Base-by-base conservation (phyloP, 2,113 vertebrate genomes). In the Rynchops niger region DNA sequence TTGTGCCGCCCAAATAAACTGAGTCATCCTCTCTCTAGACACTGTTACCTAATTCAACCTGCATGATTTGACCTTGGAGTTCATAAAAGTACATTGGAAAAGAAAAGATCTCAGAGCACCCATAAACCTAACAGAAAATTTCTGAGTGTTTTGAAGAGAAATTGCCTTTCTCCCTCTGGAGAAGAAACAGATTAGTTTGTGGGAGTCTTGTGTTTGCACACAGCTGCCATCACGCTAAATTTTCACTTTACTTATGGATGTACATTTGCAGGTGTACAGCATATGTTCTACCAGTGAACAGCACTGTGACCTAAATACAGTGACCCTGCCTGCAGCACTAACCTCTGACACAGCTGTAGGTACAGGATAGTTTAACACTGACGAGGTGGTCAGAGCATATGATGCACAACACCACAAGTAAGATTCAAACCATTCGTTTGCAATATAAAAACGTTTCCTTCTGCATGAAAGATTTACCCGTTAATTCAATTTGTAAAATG, bases 21-120 rank as follows among this genome's bases (percentile, higher is more conserved):
- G 95, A 97, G 86, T 96, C 94, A 94, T 96, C 52, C 36, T 87
- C 89, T 91, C 95, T 91, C 77, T 93, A 97, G 91, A 93, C 73
- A 69, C 84, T 72, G 42, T 90, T 89, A 93, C 73, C 73, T 69
- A 94, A 94, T 90, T 96, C 87, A 95, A 62, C 73, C 82, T 94
- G 78, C 69, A 42, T 67, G 52, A 91, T 76, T 93, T 94, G 91
- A 96, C 95, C 95, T 96, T 96, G 84, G 56, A 95, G 52, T 87
- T 91, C 65, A 76, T 82, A 87, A 90, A 84, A 82, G 34, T 69
- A 59, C 71, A 89, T 8, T 67, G 50, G 47, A 87, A 95, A 92
- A 94, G 30, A 50, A 88, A 82, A 86, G 5, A 86, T 47, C 63
- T 81, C 61, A 18, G 62, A 58, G 49, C 53, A 9, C 40, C 47